Evolutionary conservation across 2,113 vertebrate species (phyloP).

Genomic region (Perca schrenkii): DNA sequence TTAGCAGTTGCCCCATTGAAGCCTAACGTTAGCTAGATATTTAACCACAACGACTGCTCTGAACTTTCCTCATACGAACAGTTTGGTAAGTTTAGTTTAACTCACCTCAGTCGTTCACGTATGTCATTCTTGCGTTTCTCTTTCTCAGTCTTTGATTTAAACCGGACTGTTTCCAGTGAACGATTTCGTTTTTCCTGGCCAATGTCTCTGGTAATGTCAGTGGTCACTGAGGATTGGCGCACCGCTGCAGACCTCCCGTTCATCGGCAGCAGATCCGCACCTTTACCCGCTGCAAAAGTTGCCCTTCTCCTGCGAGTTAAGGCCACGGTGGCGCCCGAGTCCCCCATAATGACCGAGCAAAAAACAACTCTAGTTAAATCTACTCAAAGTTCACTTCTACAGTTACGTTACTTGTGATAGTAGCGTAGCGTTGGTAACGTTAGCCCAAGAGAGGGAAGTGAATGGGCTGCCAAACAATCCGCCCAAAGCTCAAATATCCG

Average conservation of each 20-base stretch:
- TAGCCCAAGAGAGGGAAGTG: constrained; percentile 35
- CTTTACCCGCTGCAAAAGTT: constrained; percentile 28
- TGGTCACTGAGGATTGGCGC: constrained; percentile 5
- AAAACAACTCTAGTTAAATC: neutral
- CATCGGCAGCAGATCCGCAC: constrained; percentile 24
- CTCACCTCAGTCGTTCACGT: constrained; percentile 76
- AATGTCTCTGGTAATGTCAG: neutral
- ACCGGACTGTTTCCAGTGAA: constrained; percentile 24
- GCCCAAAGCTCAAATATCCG: constrained; percentile 50
- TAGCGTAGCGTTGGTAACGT: neutral
- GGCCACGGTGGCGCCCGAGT: constrained; percentile 26
- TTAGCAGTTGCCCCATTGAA: neutral
- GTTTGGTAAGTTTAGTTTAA: neutral
- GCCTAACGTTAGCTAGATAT: neutral
- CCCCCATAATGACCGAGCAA: constrained; percentile 57
- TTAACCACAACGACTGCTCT: neutral
- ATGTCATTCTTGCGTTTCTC: constrained; percentile 50
- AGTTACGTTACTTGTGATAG: neutral
- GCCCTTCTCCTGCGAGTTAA: constrained; percentile 57
- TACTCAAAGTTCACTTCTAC: neutral
- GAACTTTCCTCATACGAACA: neutral
- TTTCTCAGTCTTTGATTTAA: constrained; percentile 52
- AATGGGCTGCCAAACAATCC: constrained; percentile 7
- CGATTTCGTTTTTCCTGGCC: neutral
- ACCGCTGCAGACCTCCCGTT: constrained; percentile 40